Conservation (phyloP, 1,140 invertebrate species). For the Goniozus legneri region DNA sequence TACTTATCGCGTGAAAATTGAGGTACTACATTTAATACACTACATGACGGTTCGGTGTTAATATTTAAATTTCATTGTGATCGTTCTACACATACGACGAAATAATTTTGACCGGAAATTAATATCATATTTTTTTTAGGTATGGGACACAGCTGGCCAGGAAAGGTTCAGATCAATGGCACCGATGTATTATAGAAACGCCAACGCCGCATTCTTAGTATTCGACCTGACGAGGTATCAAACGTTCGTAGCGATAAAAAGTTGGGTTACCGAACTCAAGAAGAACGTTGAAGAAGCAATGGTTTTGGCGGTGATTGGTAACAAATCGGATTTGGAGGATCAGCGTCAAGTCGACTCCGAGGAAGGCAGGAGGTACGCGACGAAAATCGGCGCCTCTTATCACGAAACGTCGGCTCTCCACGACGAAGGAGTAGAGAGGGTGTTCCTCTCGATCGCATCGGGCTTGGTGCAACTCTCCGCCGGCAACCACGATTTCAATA, state of each 20-base stretch:
- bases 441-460: slow-evolving; percentile 64
- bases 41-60: no score
- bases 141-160: slow-evolving; percentile 87
- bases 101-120: background rate
- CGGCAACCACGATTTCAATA: slow-evolving; percentile 15
- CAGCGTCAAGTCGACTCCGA: slow-evolving; percentile 62
- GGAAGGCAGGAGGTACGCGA: slow-evolving; percentile 74
- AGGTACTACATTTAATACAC: no score
- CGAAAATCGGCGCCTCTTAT: slow-evolving; percentile 78
- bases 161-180: slow-evolving; percentile 80
- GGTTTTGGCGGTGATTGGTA: slow-evolving; percentile 78
- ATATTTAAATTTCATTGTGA: no score
- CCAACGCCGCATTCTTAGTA: slow-evolving; percentile 81
- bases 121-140: slow-evolving; percentile 42
- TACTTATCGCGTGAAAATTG: no score
- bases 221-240: slow-evolving; percentile 78
- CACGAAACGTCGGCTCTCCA: slow-evolving; percentile 79
- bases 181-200: slow-evolving; percentile 90
- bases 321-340: slow-evolving; percentile 74
- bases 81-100: background rate
- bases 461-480: slow-evolving; percentile 55
- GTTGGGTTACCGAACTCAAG: slow-evolving; percentile 77
- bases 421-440: slow-evolving; percentile 69
- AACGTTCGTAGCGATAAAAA: slow-evolving; percentile 72
- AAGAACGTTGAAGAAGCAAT: slow-evolving; percentile 73